Base-by-base conservation (phyloP, 2,113 vertebrate species). In the Elachura formosa region DNA sequence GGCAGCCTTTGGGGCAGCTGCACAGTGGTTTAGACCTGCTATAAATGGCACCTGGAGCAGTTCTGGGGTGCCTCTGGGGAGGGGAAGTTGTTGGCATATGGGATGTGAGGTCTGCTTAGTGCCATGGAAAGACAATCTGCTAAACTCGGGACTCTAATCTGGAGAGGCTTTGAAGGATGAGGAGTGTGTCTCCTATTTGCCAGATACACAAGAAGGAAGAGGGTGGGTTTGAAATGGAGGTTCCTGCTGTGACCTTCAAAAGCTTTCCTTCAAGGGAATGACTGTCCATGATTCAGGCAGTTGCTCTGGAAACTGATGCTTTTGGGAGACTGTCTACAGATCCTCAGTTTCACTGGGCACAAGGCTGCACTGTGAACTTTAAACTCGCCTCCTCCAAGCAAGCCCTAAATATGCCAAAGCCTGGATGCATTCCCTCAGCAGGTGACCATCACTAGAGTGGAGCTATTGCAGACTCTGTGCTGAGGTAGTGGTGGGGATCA, bases 391-490 rank as follows among this genome's bases (percentile, higher is more conserved):
- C 34, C 26, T 81, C 34, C 17, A 36, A 45, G 31, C 17, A 74
- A 74, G 14, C 25, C 23, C 17, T 66, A 9, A 45, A 9, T 26
- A 23, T 13, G n/a, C 31, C 31, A 38, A 85, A 73, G 18, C n/a
- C 49, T 76, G 59, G 61, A 14, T 46, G 59, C 2, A 4, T 77
- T 76, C 48, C 77, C 26, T 72, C 33, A 41, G 40, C 48, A 29
- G 25, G 24, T 41, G 22, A 6, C 36, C 7, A 1, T 10, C n/a
- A 54, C 43, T 25, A n/a, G 5, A 66, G 7, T 3, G 31, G n/a
- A 18, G n/a, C 23, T 72, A 0, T 25, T 0, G 0, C 6, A 46
- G 19, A 18, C 21, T 45, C 23, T 56, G 49, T 17, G 48, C 2
- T 46, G 26, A 41, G 22, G 9, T 13, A 25, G 11, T 9, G 16